Evolutionary conservation across 2,888 invertebrate genomes (phyloP).

Genomic region (Nemurella pictetii): DNA sequence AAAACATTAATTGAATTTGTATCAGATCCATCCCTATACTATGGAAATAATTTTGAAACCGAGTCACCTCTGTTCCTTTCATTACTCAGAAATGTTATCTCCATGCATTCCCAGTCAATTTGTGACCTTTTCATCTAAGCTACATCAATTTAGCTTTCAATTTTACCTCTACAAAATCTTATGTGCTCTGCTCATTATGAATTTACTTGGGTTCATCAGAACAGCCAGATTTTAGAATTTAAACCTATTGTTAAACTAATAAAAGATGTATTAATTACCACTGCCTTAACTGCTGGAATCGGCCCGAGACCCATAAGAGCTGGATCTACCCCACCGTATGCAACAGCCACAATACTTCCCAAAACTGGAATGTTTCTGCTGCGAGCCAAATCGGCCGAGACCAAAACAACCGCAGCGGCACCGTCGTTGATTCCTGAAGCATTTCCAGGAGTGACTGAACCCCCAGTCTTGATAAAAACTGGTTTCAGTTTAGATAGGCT

Average conservation of each 20-base stretch:
- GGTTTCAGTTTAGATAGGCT: constrained; percentile 64
- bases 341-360: constrained; percentile 75
- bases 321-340: constrained; percentile 80
- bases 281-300: constrained; percentile 66
- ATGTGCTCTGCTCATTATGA: too few species aligned
- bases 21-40: too few species aligned
- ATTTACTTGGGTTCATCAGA: too few species aligned
- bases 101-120: too few species aligned
- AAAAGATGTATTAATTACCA: constrained; percentile 65
- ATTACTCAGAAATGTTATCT: too few species aligned
- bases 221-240: too few species aligned
- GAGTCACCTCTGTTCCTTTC: too few species aligned
- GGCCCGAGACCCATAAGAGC: constrained; percentile 79
- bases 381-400: constrained; percentile 62
- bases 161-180: too few species aligned
- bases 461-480: constrained; percentile 66
- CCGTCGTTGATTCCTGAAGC: constrained; percentile 86
- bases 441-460: constrained; percentile 77
- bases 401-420: constrained; percentile 81
- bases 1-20: neutral
- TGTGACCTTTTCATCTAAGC: too few species aligned
- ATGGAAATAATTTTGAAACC: too few species aligned
- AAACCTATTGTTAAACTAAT: too few species aligned
- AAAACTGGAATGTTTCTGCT: constrained; percentile 64
- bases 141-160: too few species aligned